Evolutionary conservation across 2,113 vertebrate species (phyloP).

Genomic region (Nannobrachium achirus): DNA sequence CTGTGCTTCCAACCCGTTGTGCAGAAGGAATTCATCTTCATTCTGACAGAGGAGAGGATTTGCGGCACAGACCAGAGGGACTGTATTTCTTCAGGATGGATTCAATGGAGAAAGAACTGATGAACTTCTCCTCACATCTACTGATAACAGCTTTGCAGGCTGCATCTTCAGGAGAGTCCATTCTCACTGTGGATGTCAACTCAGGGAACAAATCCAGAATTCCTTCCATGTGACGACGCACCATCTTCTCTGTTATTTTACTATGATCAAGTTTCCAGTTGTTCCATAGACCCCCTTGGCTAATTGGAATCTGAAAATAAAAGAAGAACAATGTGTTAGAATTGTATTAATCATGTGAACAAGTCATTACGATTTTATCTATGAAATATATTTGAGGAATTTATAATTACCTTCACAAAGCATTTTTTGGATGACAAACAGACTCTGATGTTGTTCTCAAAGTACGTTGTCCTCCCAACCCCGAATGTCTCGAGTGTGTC

Average conservation of each 20-base stretch:
- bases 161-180: no score
- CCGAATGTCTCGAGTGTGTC: slow-evolving; percentile 44
- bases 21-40: no score
- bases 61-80: no score
- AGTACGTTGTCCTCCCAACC: slow-evolving; percentile 54
- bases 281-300: slow-evolving; percentile 60
- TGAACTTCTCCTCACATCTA: no score
- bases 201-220: no score
- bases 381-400: neutral
- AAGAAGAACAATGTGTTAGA: neutral
- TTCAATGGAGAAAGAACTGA: no score
- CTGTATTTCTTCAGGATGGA: no score
- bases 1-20: no score
- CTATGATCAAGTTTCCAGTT: slow-evolving; percentile 70
- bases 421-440: slow-evolving; percentile 72
- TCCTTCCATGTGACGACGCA: neutral
- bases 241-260: slow-evolving; percentile 45
- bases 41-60: no score
- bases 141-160: no score
- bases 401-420: slow-evolving; percentile 68
- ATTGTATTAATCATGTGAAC: neutral
- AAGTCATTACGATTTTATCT: neutral
- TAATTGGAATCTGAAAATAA: slow-evolving; percentile 63
- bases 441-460: slow-evolving; percentile 70
- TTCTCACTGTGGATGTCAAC: no score